phyloP scores from a whole-genome alignment of 2,797 vertebrate genomes.

The Tenualosa thibaudeaui region DNA sequence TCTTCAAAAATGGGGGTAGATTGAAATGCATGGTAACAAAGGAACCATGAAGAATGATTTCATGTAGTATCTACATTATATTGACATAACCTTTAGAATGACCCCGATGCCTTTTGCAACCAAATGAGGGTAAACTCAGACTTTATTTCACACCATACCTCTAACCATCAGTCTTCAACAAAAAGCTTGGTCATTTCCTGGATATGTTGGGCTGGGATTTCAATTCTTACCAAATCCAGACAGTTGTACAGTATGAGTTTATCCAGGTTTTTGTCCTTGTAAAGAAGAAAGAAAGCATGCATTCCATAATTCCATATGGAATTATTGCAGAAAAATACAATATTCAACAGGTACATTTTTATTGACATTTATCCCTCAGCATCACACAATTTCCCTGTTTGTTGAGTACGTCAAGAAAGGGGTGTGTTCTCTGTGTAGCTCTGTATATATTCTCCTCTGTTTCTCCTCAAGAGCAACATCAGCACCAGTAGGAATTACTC shows the following conservation, averaged over 20 bases:
- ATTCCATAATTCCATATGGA: no score
- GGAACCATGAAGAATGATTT: background rate
- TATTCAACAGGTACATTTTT: background rate
- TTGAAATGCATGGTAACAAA: background rate
- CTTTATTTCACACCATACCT: no score
- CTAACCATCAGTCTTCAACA: no score
- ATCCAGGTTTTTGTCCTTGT: no score
- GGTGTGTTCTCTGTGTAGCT: constrained; percentile 53
- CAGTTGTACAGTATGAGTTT: background rate
- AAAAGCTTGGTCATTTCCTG: background rate
- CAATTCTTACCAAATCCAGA: background rate
- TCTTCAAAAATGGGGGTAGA: background rate
- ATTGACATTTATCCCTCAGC: background rate
- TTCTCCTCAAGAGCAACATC: constrained; percentile 42
- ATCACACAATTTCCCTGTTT: background rate
- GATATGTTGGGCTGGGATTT: background rate
- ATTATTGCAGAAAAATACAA: background rate
- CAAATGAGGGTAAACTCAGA: background rate
- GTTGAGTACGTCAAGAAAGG: constrained; percentile 28
- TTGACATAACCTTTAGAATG: background rate
- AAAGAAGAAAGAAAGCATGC: no score
- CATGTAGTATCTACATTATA: background rate
- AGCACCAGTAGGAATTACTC: background rate
- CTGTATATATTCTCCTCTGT: constrained; percentile 57
- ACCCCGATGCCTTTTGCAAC: background rate